These are phyloP conservation scores for Zeugodacus cucurbitae DNA, from an alignment of 1,140 invertebrate genomes.

Conservation along the genomic window DNA sequence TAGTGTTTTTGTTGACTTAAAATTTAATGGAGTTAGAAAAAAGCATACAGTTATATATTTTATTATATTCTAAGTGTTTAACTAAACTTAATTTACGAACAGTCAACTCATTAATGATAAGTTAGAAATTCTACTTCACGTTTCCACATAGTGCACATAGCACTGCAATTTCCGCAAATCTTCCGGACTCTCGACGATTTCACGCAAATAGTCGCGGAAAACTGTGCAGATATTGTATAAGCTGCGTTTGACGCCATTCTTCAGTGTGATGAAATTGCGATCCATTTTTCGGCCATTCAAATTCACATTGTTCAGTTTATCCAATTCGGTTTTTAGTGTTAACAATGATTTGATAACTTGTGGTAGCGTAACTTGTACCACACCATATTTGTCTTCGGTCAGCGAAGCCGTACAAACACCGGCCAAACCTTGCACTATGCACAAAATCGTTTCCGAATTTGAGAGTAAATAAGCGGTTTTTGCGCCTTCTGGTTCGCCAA, in stretches of 20 bases:
- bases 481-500: constrained; percentile 76
- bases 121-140: neutral
- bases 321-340: constrained; percentile 75
- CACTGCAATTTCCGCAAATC: constrained; percentile 67
- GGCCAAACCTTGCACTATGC: constrained; percentile 77
- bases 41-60: neutral
- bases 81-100: neutral
- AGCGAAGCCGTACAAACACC: constrained; percentile 75
- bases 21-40: neutral
- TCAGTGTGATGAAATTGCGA: constrained; percentile 71
- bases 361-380: constrained; percentile 81
- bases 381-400: constrained; percentile 80
- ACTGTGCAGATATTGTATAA: constrained; percentile 78
- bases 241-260: constrained; percentile 75
- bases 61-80: neutral
- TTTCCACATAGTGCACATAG: constrained; percentile 68
- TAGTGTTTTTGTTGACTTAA: neutral
- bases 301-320: constrained; percentile 76
- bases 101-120: neutral
- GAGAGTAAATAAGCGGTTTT: constrained; percentile 73
- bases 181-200: constrained; percentile 71
- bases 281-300: constrained; percentile 71
- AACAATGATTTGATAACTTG: constrained; percentile 75
- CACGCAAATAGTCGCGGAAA: constrained; percentile 76
- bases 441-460: constrained; percentile 76